phyloP scores from a whole-genome alignment of 2,888 invertebrate genomes.

The Polietes domitor region DNA sequence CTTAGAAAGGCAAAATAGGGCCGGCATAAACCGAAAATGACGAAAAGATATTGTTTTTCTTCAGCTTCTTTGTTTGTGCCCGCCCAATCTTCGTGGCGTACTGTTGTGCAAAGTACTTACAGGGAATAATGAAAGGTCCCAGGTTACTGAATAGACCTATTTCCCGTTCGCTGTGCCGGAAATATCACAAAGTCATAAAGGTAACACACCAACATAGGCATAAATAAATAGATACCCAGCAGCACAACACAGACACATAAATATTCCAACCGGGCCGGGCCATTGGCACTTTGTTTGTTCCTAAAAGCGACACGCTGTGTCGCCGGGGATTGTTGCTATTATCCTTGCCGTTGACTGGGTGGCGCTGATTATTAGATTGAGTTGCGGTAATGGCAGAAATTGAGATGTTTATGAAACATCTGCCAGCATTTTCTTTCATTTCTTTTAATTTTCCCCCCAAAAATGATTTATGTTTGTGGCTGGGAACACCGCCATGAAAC shows the following conservation, averaged over 20 bases:
- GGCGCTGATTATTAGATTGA: background rate
- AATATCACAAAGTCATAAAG: constrained; percentile 2
- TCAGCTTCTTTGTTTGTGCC: background rate
- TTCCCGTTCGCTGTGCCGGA: background rate
- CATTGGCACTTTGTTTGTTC: background rate
- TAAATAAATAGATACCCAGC: background rate
- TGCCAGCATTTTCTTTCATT: background rate
- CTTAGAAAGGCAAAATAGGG: constrained; percentile 2
- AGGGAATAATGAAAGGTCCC: background rate
- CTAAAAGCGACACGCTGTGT: too few species aligned
- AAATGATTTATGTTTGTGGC: constrained; percentile 13
- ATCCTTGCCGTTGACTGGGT: background rate
- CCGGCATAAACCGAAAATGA: background rate
- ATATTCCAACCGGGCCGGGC: background rate
- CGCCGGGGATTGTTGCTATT: background rate
- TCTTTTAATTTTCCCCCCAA: background rate
- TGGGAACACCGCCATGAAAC: background rate
- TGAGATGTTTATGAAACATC: constrained; percentile 17
- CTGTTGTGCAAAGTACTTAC: background rate
- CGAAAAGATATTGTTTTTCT: constrained; percentile 41
- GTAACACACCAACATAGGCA: background rate
- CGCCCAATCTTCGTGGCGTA: background rate
- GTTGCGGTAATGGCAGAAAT: background rate
- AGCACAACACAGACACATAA: background rate
- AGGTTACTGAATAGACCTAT: background rate